These are phyloP conservation scores for Coracopsis vasa DNA, from an alignment of 2,113 vertebrate species.

Conservation along the genomic window DNA sequence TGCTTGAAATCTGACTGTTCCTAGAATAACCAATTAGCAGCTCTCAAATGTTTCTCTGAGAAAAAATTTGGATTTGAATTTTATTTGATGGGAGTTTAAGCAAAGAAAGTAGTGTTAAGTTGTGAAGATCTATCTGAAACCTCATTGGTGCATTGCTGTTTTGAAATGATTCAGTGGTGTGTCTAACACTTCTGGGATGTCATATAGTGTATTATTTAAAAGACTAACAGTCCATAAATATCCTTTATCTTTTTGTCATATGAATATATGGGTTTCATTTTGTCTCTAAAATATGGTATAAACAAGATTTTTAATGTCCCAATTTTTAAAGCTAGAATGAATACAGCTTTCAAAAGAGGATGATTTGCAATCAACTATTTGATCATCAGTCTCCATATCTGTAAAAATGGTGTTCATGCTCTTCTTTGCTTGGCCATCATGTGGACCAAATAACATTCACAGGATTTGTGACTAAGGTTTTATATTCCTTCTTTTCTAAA, in stretches of 20 bases:
- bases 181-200: neutral
- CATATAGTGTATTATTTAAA: neutral
- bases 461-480: neutral
- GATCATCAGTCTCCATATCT: neutral
- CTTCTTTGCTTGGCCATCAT: neutral
- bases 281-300: slow-evolving; percentile 11
- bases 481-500: neutral
- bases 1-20: neutral
- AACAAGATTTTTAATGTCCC: neutral
- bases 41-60: neutral
- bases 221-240: slow-evolving; percentile 10
- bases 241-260: neutral
- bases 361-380: neutral
- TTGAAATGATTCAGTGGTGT: neutral
- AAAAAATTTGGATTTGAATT: neutral
- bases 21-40: neutral
- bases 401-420: neutral
- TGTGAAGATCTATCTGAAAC: neutral
- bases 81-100: neutral
- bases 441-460: neutral
- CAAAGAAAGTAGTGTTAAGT: neutral
- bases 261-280: neutral
- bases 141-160: neutral
- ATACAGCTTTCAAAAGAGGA: neutral
- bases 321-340: slow-evolving; percentile 1